These are phyloP conservation scores for Microplitis manilae DNA, from an alignment of 2,888 invertebrate genomes.

Conservation along the genomic window DNA sequence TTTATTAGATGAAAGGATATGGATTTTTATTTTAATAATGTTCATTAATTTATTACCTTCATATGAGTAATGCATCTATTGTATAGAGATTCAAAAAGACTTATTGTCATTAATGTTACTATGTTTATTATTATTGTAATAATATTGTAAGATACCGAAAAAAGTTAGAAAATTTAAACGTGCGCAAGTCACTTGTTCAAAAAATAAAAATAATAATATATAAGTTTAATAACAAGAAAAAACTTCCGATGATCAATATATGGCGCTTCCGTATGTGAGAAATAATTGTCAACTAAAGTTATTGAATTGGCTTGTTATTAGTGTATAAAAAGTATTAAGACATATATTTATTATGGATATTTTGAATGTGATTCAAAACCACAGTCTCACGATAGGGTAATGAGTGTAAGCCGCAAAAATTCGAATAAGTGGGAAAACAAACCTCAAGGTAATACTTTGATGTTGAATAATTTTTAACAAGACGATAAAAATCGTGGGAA, in stretches of 20 bases:
- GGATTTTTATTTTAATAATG: slow-evolving; percentile 1
- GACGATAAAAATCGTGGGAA: background rate
- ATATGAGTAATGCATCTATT: background rate
- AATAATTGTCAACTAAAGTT: too few relatives aligned
- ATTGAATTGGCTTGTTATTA: too few relatives aligned
- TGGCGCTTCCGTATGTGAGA: too few relatives aligned
- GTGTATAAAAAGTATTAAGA: background rate
- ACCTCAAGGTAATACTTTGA: background rate
- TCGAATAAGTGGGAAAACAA: background rate
- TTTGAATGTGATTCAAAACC: background rate
- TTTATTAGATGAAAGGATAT: background rate
- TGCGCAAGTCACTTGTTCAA: too few relatives aligned
- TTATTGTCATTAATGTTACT: background rate
- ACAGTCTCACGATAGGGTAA: background rate
- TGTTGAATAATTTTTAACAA: background rate
- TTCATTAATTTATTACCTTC: background rate
- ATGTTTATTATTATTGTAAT: background rate
- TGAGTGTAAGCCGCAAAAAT: background rate
- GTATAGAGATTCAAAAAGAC: background rate
- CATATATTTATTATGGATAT: background rate
- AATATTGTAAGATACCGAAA: too few relatives aligned
- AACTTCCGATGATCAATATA: too few relatives aligned
- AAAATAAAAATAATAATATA: too few relatives aligned
- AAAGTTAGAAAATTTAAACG: too few relatives aligned
- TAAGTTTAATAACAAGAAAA: too few relatives aligned